phyloP scores from a whole-genome alignment of 2,113 vertebrate species.

The crab-eating macaque (Macaca fascicularis) region T2T-MFA8v1.1 NC_088384.1:34519001-34519500 shows the following conservation, averaged over 20 bases:
- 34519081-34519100: too few species aligned
- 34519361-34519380: neutral
- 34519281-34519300: neutral
- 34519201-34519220: neutral
- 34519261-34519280: neutral
- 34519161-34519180: neutral
- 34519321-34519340: neutral
- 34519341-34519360: neutral
- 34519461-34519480: neutral
- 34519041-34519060: too few species aligned
- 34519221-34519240: constrained; percentile 1
- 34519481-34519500: neutral
- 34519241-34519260: neutral
- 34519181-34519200: neutral
- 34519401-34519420: neutral
- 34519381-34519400: neutral
- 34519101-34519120: too few species aligned
- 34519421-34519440: neutral
- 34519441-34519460: neutral
- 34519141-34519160: neutral
- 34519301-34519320: neutral
- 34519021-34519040: neutral
- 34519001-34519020: neutral
- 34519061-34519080: too few species aligned
- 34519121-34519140: neutral